These are phyloP conservation scores for Melospiza georgiana DNA, from an alignment of 2,113 vertebrate genomes.

Conservation along the genomic window DNA sequence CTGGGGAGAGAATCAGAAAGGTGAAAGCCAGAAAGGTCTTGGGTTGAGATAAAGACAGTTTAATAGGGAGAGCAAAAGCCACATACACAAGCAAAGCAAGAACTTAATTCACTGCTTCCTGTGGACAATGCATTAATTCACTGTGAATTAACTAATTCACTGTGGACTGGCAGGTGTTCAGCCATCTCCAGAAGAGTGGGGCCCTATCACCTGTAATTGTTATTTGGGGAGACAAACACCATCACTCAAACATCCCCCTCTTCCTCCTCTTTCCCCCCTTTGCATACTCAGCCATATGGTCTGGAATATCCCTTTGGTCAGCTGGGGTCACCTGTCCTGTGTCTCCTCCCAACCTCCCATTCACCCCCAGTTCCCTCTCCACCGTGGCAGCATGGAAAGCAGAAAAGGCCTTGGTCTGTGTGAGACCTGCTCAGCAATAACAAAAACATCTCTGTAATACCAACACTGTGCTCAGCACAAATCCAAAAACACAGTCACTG, in stretches of 20 bases:
- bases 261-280: neutral
- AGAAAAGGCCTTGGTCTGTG: neutral
- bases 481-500: neutral
- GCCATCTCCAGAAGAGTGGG: neutral
- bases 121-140: neutral
- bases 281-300: neutral
- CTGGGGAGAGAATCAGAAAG: neutral
- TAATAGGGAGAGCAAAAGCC: neutral
- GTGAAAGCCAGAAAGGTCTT: neutral
- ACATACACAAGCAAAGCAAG: neutral
- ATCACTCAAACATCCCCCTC: neutral
- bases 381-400: fast-evolving
- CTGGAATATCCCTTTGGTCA: neutral
- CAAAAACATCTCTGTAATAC: neutral
- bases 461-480: neutral
- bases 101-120: neutral
- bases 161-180: neutral
- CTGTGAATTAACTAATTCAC: neutral
- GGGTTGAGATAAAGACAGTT: neutral
- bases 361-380: fast-evolving
- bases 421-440: neutral
- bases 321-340: neutral
- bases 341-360: neutral
- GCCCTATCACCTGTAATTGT: neutral
- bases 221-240: neutral